Evolutionary conservation across 2,113 vertebrate species (phyloP).

Genomic region (Mesitornis unicolor): DNA sequence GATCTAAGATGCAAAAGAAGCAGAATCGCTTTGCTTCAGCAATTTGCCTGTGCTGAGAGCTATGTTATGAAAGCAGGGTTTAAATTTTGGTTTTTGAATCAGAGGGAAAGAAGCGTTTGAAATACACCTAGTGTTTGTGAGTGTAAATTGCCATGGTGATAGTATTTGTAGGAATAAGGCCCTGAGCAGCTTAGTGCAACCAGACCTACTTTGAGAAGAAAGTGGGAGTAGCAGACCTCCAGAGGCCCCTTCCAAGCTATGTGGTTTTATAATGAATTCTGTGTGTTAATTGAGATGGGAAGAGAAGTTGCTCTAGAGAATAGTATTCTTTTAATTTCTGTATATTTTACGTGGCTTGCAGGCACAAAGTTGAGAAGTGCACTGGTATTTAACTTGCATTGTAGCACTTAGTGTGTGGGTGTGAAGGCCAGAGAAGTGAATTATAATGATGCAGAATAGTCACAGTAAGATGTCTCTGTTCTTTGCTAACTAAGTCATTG

Average conservation of each 20-base stretch:
- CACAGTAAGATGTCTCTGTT: not conserved
- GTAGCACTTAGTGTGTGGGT: not conserved
- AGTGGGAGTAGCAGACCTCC: conserved; percentile 21
- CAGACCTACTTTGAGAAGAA: not conserved
- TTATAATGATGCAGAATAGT: not conserved
- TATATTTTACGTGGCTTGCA: not conserved
- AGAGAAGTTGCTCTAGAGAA: not conserved
- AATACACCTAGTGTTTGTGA: not conserved
- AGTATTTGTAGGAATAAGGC: not conserved
- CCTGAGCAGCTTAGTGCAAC: not conserved
- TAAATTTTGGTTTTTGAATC: conserved; percentile 20
- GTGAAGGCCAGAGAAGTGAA: not conserved
- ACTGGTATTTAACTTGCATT: not conserved
- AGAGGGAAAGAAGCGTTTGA: not conserved
- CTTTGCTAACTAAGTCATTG: not conserved
- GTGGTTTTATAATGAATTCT: not conserved
- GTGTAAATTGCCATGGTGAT: not conserved
- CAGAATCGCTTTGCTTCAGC: not conserved
- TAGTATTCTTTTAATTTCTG: not conserved
- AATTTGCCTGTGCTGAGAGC: not conserved
- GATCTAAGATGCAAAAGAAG: not conserved
- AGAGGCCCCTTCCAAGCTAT: not conserved
- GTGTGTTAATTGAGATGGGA: not conserved
- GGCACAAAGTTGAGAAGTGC: not conserved
- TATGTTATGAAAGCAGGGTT: not conserved